Evolutionary conservation across 2,888 invertebrate species (phyloP).

Genomic region (Peribatodes rhomboidaria): DNA sequence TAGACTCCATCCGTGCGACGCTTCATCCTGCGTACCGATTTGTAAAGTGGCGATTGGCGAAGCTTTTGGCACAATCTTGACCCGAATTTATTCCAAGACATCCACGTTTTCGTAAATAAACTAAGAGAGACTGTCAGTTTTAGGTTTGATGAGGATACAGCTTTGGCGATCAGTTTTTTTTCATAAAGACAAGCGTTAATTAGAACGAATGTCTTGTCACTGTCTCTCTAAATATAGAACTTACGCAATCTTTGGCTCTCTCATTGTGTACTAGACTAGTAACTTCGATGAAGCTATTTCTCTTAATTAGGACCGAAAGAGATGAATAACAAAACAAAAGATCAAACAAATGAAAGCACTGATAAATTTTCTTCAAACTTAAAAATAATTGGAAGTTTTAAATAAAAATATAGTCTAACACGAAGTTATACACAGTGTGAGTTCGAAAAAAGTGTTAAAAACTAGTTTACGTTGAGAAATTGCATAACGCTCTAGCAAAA

Average conservation of each 20-base stretch:
- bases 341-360: slow-evolving; percentile 1
- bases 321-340: neutral
- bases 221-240: slow-evolving; percentile 52
- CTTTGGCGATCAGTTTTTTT: slow-evolving; percentile 39
- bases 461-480: neutral
- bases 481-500: slow-evolving; percentile 2
- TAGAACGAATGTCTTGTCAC: slow-evolving; percentile 48
- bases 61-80: slow-evolving; percentile 50
- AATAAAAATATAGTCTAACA: neutral
- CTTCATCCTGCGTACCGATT: too few species aligned
- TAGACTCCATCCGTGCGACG: too few species aligned
- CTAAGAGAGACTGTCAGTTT: slow-evolving; percentile 46
- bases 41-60: neutral
- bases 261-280: slow-evolving; percentile 15
- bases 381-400: neutral
- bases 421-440: neutral
- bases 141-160: slow-evolving; percentile 37
- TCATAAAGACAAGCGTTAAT: slow-evolving; percentile 49
- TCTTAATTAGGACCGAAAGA: slow-evolving; percentile 22
- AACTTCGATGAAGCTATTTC: slow-evolving; percentile 26
- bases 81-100: slow-evolving; percentile 45
- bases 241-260: slow-evolving; percentile 29
- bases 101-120: slow-evolving; percentile 47
- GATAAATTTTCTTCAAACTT: slow-evolving; percentile 11
- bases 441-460: slow-evolving; percentile 4